Conservation (phyloP, 2,113 vertebrate species). For the Microtus ochrogaster region DNA sequence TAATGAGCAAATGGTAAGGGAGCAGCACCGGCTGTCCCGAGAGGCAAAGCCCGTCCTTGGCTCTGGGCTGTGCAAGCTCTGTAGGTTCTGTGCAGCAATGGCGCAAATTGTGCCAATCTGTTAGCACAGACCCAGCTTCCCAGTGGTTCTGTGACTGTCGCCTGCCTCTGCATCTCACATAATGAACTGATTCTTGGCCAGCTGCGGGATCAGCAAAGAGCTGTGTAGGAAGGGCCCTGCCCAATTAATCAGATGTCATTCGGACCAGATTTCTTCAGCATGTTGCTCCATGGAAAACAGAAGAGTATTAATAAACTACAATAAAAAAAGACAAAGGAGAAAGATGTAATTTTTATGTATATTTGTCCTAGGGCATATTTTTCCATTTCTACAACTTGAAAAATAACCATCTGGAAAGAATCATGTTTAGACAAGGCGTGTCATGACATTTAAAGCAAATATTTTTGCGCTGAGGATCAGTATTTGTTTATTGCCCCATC, state of each 20-base stretch:
- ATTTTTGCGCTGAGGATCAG: conserved; percentile 88
- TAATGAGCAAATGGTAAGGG: conserved; percentile 50
- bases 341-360: conserved; percentile 86
- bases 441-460: conserved; percentile 90
- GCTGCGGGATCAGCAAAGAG: conserved; percentile 85
- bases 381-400: conserved; percentile 88
- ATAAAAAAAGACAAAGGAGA: conserved; percentile 83
- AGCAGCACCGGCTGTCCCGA: conserved; percentile 62
- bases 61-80: conserved; percentile 64
- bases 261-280: conserved; percentile 81
- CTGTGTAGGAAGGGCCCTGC: conserved; percentile 78
- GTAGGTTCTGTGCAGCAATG: conserved; percentile 69
- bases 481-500: conserved; percentile 84
- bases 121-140: conserved; percentile 77
- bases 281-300: conserved; percentile 83
- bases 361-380: conserved; percentile 87
- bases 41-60: conserved; percentile 74
- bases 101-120: conserved; percentile 81
- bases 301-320: conserved; percentile 79
- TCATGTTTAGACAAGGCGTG: conserved; percentile 88
- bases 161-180: conserved; percentile 80
- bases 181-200: conserved; percentile 84
- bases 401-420: conserved; percentile 90
- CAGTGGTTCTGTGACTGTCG: conserved; percentile 79
- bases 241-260: conserved; percentile 87